A percentile compares a stretch with the other conserved stretches of the same genome.
Conservation (phyloP, 2,888 invertebrate genomes). For the Himalopsyche kuldschensis region DNA sequence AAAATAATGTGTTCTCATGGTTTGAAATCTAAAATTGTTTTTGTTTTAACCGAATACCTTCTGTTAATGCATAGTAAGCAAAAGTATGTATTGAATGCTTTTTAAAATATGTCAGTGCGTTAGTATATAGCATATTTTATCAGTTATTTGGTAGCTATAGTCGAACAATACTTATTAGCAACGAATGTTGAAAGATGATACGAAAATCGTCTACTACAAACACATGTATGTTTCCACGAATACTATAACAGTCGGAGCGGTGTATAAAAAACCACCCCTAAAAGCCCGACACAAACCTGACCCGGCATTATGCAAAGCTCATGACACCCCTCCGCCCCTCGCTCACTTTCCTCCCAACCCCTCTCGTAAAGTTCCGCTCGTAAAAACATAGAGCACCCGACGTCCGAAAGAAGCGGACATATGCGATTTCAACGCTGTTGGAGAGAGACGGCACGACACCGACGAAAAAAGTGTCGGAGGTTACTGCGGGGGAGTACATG, state of each 20-base stretch:
- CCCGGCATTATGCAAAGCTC: constrained; percentile 40
- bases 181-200: neutral
- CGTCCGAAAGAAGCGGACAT: constrained; percentile 13
- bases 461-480: constrained; percentile 18
- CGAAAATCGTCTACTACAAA: neutral
- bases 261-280: constrained; percentile 35
- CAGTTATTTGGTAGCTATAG: too few species aligned
- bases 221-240: neutral
- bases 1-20: too few species aligned
- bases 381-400: constrained; percentile 28
- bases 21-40: too few species aligned
- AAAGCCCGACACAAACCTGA: constrained; percentile 35
- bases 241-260: neutral
- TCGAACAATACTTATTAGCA: neutral
- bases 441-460: constrained; percentile 12
- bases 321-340: constrained; percentile 26
- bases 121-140: too few species aligned
- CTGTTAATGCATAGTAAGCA: too few species aligned
- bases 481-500: constrained; percentile 9
- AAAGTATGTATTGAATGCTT: too few species aligned
- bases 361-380: constrained; percentile 32
- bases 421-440: neutral
- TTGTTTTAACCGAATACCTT: too few species aligned
- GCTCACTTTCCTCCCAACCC: neutral
- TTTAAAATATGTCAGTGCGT: too few species aligned